Percentiles rank a stretch among this genome's conserved stretches.
Evolutionary conservation across 1,140 invertebrate genomes (phyloP).

Genomic region (Sweltsa coloradensis): DNA sequence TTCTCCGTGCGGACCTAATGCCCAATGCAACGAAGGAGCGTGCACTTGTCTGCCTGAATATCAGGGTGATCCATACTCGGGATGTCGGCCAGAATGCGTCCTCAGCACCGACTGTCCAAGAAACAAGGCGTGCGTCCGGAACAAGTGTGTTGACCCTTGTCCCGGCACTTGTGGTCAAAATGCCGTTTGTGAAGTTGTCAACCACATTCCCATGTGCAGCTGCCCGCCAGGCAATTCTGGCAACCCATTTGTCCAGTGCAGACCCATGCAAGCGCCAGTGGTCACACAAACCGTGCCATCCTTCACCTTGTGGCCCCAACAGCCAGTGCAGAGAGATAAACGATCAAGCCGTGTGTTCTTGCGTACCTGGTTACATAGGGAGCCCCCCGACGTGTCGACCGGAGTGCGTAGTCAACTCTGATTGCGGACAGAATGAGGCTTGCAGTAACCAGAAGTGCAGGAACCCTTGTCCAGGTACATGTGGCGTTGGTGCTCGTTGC

Average conservation of each 20-base stretch:
- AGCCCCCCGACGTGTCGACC: constrained; percentile 38
- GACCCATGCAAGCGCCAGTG: constrained; percentile 25
- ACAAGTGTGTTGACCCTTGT: constrained; percentile 66
- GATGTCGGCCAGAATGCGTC: constrained; percentile 50
- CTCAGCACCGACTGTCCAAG: constrained; percentile 48
- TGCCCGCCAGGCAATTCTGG: constrained; percentile 53
- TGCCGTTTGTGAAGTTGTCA: constrained; percentile 52
- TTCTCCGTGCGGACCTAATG: constrained; percentile 49
- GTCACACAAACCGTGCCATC: constrained; percentile 34
- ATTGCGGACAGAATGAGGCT: constrained; percentile 32
- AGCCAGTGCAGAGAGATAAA: constrained; percentile 36
- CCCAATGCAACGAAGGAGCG: constrained; percentile 45
- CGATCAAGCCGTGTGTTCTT: constrained; percentile 37
- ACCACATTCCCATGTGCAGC: constrained; percentile 58
- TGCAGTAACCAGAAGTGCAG: constrained; percentile 38
- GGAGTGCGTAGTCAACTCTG: constrained; percentile 34
- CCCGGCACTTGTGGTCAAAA: constrained; percentile 53
- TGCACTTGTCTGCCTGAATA: constrained; percentile 47
- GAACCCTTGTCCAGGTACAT: constrained; percentile 38
- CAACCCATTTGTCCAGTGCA: constrained; percentile 55
- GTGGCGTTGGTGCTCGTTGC: constrained; percentile 35
- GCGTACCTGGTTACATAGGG: constrained; percentile 34
- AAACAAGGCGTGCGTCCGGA: constrained; percentile 53
- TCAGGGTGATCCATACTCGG: constrained; percentile 46
- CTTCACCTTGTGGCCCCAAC: constrained; percentile 41